Base-by-base conservation (phyloP, 2,113 vertebrate species). In the Junco hyemalis region DNA sequence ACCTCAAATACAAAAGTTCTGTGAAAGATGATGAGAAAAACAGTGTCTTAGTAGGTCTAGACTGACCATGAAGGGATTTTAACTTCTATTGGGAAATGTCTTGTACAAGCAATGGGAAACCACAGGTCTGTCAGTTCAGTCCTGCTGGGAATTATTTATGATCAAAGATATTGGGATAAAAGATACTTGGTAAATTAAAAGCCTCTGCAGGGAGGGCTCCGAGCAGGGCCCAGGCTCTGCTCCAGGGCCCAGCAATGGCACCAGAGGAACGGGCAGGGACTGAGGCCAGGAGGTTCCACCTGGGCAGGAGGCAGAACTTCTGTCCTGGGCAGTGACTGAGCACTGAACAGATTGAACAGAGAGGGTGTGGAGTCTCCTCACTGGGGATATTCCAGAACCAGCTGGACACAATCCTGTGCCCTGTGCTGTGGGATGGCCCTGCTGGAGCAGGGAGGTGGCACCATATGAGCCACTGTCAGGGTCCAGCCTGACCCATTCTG, bases 311-410 rank as follows among this genome's bases (percentile, higher is more conserved):
- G 21, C 31, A 86, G 10, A 86, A 59, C 17, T 66, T 76, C 35
- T 18, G 21, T 31, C 20, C 71, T 59, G 61, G 0, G 51, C 29
- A 42, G 70, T 14, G 35, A 8, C 42, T 0, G 0, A 57, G 35
- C 1, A 0, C 6, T 12, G 29, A 74, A 35, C 12, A 65, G 35
- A 42, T 3, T 84, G 25, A 3, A 25, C 35, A 50, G 51, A 57
- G 20, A 35, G 16, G 5, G 2, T 76, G 31, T 31, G 31, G 21
- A 35, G 44, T 48, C 29, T 31, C 35, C 15, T 66, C 35, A 7
- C 5, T 59, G 44, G 3, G 16, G 31, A 57, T 35, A 50, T 42
- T 42, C 29, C 71, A 76, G 31, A 48, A 0, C 2, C 1, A 0
- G 2, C 29, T 42, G 42, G 51, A 31, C 25, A 40, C 35, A 80